phyloP scores from a whole-genome alignment of 2,888 invertebrate species.

The Rhabditoides inermis region DNA sequence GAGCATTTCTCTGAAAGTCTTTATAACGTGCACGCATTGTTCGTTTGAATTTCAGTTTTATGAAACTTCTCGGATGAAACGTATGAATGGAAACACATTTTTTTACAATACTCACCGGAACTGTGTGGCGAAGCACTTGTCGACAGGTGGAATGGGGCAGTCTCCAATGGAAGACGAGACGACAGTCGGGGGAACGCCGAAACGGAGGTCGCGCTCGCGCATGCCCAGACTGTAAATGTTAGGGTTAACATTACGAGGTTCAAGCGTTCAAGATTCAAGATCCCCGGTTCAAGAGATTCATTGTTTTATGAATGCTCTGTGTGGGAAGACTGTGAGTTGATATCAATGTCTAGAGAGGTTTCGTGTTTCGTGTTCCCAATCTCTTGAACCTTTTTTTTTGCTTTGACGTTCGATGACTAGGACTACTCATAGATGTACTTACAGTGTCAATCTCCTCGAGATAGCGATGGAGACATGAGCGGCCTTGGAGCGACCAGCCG shows the following conservation, averaged over 20 bases:
- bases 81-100: background rate
- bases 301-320: no score
- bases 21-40: background rate
- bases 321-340: no score
- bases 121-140: conserved; percentile 26
- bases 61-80: background rate
- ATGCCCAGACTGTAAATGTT: conserved; percentile 29
- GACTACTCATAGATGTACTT: no score
- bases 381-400: no score
- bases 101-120: conserved; percentile 15
- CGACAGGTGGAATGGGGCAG: conserved; percentile 28
- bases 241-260: no score
- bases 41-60: background rate
- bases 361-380: no score
- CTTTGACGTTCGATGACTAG: no score
- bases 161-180: conserved; percentile 30
- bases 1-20: background rate
- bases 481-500: background rate
- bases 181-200: conserved; percentile 28
- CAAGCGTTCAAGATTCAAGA: no score
- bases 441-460: conserved; percentile 27
- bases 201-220: conserved; percentile 29
- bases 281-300: no score
- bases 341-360: no score
- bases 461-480: conserved; percentile 16